phyloP scores from a whole-genome alignment of 2,797 vertebrate species.

The Cossypha dichroa region DNA sequence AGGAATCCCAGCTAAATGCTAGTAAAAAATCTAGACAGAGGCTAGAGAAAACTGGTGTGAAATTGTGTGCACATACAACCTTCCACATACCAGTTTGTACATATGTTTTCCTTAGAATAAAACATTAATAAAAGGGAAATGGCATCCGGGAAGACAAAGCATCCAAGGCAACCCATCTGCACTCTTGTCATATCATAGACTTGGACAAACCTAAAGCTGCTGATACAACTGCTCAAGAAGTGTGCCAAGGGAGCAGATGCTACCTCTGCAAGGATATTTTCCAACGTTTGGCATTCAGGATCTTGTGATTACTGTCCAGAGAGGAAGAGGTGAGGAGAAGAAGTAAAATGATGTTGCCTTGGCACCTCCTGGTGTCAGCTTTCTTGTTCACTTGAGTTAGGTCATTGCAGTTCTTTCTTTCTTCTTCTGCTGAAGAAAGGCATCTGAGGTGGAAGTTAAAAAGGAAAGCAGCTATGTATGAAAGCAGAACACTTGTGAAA shows the following conservation, averaged over 20 bases:
- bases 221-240: conserved; percentile 57
- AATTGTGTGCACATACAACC: not conserved
- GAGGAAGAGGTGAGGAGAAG: conserved; percentile 25
- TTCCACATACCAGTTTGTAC: not conserved
- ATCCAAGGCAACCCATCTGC: conserved; percentile 53
- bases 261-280: conserved; percentile 61
- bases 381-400: not conserved
- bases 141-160: not conserved
- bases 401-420: not conserved
- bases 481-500: conserved; percentile 18
- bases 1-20: conserved; percentile 28
- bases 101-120: conserved; percentile 31
- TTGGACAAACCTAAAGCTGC: conserved; percentile 47
- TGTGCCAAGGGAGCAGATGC: conserved; percentile 59
- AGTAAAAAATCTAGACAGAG: not conserved
- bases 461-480: not conserved
- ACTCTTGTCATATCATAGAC: conserved; percentile 50
- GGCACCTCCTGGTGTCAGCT: conserved; percentile 45
- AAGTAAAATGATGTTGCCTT: conserved; percentile 48
- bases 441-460: not conserved
- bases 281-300: conserved; percentile 39
- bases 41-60: not conserved
- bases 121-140: not conserved
- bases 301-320: conserved; percentile 40
- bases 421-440: not conserved